Conservation (phyloP, 2,113 vertebrate genomes). For the Tricholaema leucomelas region DNA sequence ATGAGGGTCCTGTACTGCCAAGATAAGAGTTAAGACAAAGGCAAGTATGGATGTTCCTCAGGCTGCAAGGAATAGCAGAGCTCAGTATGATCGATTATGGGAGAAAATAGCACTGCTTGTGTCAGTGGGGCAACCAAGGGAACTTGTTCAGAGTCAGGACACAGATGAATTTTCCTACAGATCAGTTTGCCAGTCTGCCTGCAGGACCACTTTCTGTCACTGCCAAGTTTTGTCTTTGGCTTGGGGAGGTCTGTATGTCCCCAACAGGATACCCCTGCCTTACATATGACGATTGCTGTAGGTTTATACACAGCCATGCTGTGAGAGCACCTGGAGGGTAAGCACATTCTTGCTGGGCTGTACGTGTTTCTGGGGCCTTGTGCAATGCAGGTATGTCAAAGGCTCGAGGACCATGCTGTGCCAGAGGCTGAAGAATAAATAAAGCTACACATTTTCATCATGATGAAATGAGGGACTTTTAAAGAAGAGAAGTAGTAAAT, state of each 20-base stretch:
- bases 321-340: background rate
- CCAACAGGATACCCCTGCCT: background rate
- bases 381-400: background rate
- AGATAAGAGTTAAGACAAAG: conserved; percentile 30
- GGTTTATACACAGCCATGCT: background rate
- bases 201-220: background rate
- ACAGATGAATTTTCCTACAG: background rate
- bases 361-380: background rate
- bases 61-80: conserved; percentile 22
- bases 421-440: background rate
- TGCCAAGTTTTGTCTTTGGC: background rate
- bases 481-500: background rate
- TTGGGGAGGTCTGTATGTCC: background rate
- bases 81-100: background rate
- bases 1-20: background rate
- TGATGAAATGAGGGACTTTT: background rate
- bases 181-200: fast-evolving
- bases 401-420: fast-evolving
- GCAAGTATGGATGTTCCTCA: background rate
- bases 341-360: background rate
- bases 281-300: background rate
- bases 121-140: background rate
- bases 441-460: background rate
- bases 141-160: background rate
- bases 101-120: background rate